Conservation (phyloP, 2,113 vertebrate genomes). For the Tragulus kanchil region DNA sequence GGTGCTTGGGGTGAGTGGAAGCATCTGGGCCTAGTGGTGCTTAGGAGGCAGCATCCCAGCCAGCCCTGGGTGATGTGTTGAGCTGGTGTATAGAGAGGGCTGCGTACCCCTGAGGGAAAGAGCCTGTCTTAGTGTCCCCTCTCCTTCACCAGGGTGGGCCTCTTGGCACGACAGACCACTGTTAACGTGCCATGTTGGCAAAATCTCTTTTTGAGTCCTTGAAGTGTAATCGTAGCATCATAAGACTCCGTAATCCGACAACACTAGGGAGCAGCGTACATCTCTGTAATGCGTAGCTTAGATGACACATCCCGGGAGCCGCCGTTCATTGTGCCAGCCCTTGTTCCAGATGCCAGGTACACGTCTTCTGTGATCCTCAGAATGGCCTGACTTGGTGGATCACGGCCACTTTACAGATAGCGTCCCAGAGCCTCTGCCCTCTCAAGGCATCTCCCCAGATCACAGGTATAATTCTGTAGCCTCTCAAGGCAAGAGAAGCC, state of each 20-base stretch:
- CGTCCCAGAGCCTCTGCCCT: background rate
- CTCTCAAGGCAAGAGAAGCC: background rate
- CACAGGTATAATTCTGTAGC: background rate
- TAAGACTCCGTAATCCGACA: background rate
- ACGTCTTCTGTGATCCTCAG: background rate
- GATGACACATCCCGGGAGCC: background rate
- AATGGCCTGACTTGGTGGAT: background rate
- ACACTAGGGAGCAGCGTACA: background rate
- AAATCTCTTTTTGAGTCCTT: background rate
- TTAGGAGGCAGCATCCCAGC: background rate
- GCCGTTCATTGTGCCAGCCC: background rate
- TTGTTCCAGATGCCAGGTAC: background rate
- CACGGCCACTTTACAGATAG: background rate
- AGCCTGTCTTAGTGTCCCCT: background rate
- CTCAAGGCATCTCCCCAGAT: background rate
- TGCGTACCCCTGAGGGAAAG: background rate
- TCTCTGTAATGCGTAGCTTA: background rate
- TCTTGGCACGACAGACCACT: background rate
- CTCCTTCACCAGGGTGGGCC: background rate
- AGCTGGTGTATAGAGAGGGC: background rate
- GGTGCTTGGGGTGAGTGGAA: background rate
- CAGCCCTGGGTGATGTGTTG: background rate
- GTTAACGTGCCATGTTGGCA: background rate
- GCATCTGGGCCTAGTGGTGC: background rate
- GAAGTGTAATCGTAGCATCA: background rate